Conservation (phyloP, 2,888 invertebrate genomes). For the Eumerus sabulonum region DNA sequence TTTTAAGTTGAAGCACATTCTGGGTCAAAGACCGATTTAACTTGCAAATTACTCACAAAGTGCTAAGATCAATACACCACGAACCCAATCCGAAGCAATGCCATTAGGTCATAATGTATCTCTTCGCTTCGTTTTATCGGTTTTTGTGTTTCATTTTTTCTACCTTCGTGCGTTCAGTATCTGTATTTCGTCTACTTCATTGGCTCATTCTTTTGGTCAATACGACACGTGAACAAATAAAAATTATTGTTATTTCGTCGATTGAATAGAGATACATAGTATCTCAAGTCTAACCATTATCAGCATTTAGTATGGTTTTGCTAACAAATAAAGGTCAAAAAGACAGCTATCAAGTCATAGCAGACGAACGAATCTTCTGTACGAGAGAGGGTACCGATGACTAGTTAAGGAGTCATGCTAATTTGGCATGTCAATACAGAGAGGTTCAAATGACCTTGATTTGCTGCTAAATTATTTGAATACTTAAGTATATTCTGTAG, state of each 20-base stretch:
- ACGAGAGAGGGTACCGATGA: neutral
- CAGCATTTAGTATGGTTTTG: slow-evolving; percentile 37
- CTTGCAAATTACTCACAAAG: slow-evolving; percentile 20
- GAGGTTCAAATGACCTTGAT: slow-evolving; percentile 46
- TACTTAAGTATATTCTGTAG: neutral
- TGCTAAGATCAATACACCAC: slow-evolving; percentile 15
- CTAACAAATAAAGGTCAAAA: slow-evolving; percentile 36
- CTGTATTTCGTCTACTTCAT: no score
- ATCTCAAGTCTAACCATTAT: slow-evolving; percentile 17
- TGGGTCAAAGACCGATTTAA: slow-evolving; percentile 59
- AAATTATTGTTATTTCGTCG: no score
- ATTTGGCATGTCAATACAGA: slow-evolving; percentile 38
- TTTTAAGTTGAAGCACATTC: slow-evolving; percentile 10
- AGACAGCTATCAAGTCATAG: no score
- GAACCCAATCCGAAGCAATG: slow-evolving; percentile 3
- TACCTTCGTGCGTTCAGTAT: no score
- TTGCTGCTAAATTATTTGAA: slow-evolving; percentile 15
- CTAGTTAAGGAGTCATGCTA: slow-evolving; percentile 48
- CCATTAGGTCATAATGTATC: slow-evolving; percentile 19
- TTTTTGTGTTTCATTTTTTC: no score
- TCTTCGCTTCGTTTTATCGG: slow-evolving; percentile 6
- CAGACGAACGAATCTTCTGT: no score
- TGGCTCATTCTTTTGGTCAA: no score
- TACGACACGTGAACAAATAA: no score
- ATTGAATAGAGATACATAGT: no score